Percentiles rank a stretch among this genome's conserved stretches.
Conservation (phyloP, 2,797 vertebrate species). For the Steatocranus sp. region DNA sequence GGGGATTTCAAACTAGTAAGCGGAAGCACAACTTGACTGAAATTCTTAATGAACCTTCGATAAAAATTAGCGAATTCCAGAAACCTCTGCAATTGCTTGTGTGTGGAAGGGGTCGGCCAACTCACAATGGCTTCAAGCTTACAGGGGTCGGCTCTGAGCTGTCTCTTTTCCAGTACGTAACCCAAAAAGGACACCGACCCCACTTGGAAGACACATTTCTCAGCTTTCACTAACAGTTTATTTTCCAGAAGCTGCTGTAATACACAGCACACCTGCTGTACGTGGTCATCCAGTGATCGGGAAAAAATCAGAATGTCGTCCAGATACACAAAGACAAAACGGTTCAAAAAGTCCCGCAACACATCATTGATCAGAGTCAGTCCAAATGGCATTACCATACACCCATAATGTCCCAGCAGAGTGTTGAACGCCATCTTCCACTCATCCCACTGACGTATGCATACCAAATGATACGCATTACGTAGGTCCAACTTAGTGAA, state of each 20-base stretch:
- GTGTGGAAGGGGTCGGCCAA: not conserved
- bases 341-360: not conserved
- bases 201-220: fast-evolving
- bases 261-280: not conserved
- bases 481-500: not conserved
- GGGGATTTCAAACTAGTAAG: fast-evolving
- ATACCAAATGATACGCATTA: not conserved
- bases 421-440: fast-evolving
- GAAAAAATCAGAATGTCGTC: not conserved
- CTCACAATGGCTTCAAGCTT: not conserved
- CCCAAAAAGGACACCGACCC: not conserved
- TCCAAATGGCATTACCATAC: not conserved
- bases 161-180: not conserved
- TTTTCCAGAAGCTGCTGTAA: not conserved
- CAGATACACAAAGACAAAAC: not conserved
- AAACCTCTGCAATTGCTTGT: not conserved
- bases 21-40: not conserved
- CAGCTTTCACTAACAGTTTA: no score
- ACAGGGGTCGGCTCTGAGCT: not conserved
- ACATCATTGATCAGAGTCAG: not conserved
- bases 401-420: not conserved
- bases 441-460: fast-evolving
- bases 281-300: not conserved
- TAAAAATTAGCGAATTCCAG: fast-evolving
- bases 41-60: fast-evolving